Percentiles rank a stretch among this genome's conserved stretches.
These are phyloP conservation scores for Momotus momota DNA, from an alignment of 2,797 vertebrate species.

Conservation along the genomic window DNA sequence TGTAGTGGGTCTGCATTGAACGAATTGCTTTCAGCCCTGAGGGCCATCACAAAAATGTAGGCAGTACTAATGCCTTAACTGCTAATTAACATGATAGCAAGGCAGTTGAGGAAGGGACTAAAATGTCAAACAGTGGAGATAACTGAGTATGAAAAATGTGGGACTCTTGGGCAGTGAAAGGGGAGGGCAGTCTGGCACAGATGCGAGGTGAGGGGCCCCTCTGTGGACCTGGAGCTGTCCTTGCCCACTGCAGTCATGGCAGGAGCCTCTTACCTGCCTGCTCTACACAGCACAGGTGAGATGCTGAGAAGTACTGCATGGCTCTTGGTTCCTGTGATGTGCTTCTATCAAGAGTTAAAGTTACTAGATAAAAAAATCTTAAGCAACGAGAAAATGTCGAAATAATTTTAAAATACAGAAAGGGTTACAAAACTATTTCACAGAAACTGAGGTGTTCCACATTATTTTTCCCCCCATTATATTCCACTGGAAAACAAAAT, in stretches of 20 bases:
- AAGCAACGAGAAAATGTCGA: background rate
- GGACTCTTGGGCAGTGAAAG: rapidly evolving
- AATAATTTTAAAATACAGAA: background rate
- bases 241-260: rapidly evolving
- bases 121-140: background rate
- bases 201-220: background rate
- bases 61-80: slow-evolving; percentile 42
- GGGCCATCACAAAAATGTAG: slow-evolving; percentile 31
- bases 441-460: background rate
- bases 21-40: slow-evolving; percentile 38
- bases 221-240: rapidly evolving
- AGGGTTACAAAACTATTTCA: background rate
- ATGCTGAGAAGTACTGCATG: too few species aligned
- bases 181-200: background rate
- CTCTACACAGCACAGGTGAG: background rate
- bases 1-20: slow-evolving; percentile 6
- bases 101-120: background rate
- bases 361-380: background rate
- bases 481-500: background rate
- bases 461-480: background rate
- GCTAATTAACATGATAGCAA: slow-evolving; percentile 40
- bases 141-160: background rate
- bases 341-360: background rate
- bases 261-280: background rate
- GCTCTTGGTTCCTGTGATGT: background rate